Evolutionary conservation across 2,797 vertebrate species (phyloP).

Genomic region (Lutjanus campechanus): DNA sequence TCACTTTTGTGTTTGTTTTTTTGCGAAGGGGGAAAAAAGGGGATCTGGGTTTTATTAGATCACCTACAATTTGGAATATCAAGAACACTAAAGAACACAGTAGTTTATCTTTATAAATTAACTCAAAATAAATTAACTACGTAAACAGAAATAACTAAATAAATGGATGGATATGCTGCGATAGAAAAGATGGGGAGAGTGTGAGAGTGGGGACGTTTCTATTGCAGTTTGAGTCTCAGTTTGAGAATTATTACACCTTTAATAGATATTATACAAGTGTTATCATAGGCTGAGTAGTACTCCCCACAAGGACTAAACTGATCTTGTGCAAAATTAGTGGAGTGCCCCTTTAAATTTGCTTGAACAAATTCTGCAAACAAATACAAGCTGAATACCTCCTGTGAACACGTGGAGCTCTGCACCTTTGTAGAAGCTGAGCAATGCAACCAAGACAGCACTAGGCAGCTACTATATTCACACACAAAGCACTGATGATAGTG

Average conservation of each 20-base stretch:
- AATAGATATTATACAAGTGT: background rate
- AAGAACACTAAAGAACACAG: no score
- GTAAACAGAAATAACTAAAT: no score
- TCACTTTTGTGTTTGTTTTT: no score
- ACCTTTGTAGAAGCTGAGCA: conserved; percentile 12
- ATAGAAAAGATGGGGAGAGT: no score
- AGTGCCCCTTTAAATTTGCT: conserved; percentile 10
- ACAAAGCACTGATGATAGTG: background rate
- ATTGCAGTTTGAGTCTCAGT: no score
- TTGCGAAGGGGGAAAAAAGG: no score
- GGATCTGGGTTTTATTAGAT: no score
- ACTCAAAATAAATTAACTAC: no score
- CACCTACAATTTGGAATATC: no score
- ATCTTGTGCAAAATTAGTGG: background rate
- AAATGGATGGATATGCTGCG: no score
- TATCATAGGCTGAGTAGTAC: background rate
- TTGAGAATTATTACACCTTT: background rate
- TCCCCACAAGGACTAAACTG: background rate
- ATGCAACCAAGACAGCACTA: background rate
- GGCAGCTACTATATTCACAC: background rate
- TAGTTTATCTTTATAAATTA: no score
- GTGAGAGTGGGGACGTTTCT: no score
- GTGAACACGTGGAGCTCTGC: conserved; percentile 3
- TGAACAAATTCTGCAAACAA: background rate
- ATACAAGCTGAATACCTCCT: background rate